Base-by-base conservation (phyloP, 2,113 vertebrate genomes). In the Sorex fumeus region DNA sequence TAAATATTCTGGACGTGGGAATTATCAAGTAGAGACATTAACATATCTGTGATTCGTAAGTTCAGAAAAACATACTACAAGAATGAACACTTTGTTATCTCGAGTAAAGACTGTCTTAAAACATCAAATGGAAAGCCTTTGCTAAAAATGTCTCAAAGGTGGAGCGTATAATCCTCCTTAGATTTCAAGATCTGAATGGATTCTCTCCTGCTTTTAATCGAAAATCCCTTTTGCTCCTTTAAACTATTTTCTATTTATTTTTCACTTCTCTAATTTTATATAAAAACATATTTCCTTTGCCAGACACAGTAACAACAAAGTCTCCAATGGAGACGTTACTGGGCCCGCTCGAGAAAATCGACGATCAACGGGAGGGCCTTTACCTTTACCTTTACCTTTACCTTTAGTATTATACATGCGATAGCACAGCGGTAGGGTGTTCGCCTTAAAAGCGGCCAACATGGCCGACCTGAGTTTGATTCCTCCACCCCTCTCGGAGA, bases 71-170 rank as follows among this genome's bases (percentile, higher is more conserved):
- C 40, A 71, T 28, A 67, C 88, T 21, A 40, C 2, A 85, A 70
- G 6, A 60, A 66, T 12, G n/a, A 91, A 28, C 93, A 87, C 88
- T 86, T 92, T n/a, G 57, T 60, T 60, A 76, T 13, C 64, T 36
- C 36, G 62, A 76, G 53, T 66, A n/a, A 79, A 4, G 15, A 71
- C 6, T 60, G 2, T 84, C 57, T 43, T 30, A 36, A 78, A 27
- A 66, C 87, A 47, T 91, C 15, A 62, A 94, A 78, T 74, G 76
- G 77, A 79, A 91, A 91, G 71, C 88, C 3, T 28, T 70, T 12
- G 60, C 23, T 88, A 60, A 75, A 62, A 50, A 47, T 87, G 21
- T 81, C 36, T 89, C 45, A 27, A 74, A 79, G 67, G 75, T 30
- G 30, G 7, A 32, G 30, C 9, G 64, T 32, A 32, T 69, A 72